Percentiles rank a stretch among this genome's conserved stretches.
Evolutionary conservation across 2,797 vertebrate genomes (phyloP).

Genomic region (Amphiprion clarkii): DNA sequence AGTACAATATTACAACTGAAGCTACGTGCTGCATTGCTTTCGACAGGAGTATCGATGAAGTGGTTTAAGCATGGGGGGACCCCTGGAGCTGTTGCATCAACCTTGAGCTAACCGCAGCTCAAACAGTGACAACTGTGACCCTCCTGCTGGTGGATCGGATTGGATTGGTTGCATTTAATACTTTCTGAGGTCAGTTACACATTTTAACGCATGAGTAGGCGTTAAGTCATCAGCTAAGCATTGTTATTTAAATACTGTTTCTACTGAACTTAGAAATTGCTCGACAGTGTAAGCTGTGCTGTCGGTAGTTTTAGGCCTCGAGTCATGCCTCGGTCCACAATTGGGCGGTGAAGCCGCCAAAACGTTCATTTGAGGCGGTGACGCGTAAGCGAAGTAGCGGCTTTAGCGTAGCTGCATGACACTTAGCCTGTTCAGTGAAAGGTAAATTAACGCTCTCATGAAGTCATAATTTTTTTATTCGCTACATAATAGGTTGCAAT

Average conservation of each 20-base stretch:
- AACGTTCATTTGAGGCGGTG: not conserved
- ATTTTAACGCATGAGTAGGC: not conserved
- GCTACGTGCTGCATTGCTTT: not conserved
- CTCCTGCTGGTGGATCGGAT: slow-evolving; percentile 5
- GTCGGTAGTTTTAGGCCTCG: slow-evolving; percentile 68
- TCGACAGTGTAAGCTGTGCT: not conserved
- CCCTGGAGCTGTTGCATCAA: not conserved
- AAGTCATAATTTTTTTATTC: not conserved
- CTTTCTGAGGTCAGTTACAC: slow-evolving; percentile 32
- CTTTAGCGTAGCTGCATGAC: not conserved
- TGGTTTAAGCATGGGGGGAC: slow-evolving; percentile 26
- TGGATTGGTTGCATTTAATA: slow-evolving; percentile 2
- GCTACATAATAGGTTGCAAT: too few relatives aligned
- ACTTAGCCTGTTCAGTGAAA: not conserved
- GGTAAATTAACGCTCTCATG: not conserved
- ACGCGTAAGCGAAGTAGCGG: not conserved
- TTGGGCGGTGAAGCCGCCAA: slow-evolving; percentile 43
- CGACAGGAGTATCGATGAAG: not conserved
- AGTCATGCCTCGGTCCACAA: slow-evolving; percentile 76
- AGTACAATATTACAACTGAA: not conserved
- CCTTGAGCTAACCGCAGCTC: not conserved
- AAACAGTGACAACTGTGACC: not conserved
- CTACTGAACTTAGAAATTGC: not conserved
- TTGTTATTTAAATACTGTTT: not conserved
- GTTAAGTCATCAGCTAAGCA: not conserved